These are phyloP conservation scores for Pangasius macronema DNA, from an alignment of 2,797 vertebrate genomes.

Conservation along the genomic window DNA sequence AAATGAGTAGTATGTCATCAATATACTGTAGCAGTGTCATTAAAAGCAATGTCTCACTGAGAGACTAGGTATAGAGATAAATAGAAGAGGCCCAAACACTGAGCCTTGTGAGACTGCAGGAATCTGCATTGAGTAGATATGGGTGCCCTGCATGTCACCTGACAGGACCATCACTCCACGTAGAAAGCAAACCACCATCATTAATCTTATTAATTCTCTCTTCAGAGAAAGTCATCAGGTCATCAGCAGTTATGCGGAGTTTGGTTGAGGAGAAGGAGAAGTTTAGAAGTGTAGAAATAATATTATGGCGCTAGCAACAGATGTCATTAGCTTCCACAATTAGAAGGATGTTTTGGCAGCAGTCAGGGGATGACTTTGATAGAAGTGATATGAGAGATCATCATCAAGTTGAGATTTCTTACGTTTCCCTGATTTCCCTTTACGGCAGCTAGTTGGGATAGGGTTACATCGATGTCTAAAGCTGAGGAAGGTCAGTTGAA, in stretches of 20 bases:
- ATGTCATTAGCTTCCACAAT: not conserved
- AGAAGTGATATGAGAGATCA: not conserved
- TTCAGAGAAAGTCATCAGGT: slow-evolving; percentile 5
- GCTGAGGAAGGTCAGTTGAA: not conserved
- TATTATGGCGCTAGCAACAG: not conserved
- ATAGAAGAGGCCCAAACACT: not conserved
- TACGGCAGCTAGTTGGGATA: not conserved
- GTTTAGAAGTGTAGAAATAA: not conserved
- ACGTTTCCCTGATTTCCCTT: not conserved
- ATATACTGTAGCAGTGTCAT: not conserved
- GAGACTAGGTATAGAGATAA: not conserved
- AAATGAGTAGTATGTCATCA: not conserved
- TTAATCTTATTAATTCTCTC: not conserved
- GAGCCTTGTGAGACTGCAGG: not conserved
- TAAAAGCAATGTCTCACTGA: not conserved
- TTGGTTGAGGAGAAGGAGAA: not conserved
- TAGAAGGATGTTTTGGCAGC: not conserved
- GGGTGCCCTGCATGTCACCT: not conserved
- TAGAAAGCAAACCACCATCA: not conserved
- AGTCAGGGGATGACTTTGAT: not conserved
- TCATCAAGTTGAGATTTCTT: not conserved
- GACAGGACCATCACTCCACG: not conserved
- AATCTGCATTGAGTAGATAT: not conserved
- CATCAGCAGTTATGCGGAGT: not conserved
- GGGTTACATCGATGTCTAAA: not conserved